Base-by-base conservation (phyloP, 2,888 invertebrate species). In the Eugnorisma glareosa region DNA sequence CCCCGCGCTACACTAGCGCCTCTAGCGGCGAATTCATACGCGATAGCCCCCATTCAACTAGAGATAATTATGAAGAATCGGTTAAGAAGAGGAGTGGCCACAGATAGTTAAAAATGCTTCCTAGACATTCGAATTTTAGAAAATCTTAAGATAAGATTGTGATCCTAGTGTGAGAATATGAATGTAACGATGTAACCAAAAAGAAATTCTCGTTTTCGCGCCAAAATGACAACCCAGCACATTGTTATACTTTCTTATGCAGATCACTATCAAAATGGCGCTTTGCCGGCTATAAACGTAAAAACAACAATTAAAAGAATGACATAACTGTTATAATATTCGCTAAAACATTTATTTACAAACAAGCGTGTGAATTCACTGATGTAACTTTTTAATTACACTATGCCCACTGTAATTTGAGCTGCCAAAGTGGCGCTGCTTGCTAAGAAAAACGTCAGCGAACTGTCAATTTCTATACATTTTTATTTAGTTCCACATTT, bases 291-390 rank as follows among this genome's bases (percentile, higher is more conserved):
- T 67, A 40, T 66, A 70, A 68, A 63, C 68, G 57, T 75, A 79
- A 83, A 70, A 83, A 67, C 57, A 67, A 83, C 83, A 84, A 76
- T 83, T 73, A 83, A 64, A 73, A 66, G 37, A 68, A 73, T 83
- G 40, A 76, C 81, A 84, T 80, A 83, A 83, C 80, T 66, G 35
- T 37, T 66, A 74, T 77, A 84, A 74, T 84, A 77, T 76, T 80
- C 80, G 48, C 37, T 71, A 64, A 69, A 84, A 74, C 73, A 69
- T 81, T 86, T 83, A 81, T 79, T 79, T 86, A 84, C 84, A 86
- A 86, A 86, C 84, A 86, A 72, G 75, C 84, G 84, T 86, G 86
- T 63, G 84, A 84, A 84, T 11, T 66, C 8, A 24, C 59, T 82
- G 78, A 85, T 77, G 77, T 80, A 79, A 85, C 75, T 64, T 77